Base-by-base conservation (phyloP, 2,888 invertebrate genomes). In the Aricia artaxerxes region DNA sequence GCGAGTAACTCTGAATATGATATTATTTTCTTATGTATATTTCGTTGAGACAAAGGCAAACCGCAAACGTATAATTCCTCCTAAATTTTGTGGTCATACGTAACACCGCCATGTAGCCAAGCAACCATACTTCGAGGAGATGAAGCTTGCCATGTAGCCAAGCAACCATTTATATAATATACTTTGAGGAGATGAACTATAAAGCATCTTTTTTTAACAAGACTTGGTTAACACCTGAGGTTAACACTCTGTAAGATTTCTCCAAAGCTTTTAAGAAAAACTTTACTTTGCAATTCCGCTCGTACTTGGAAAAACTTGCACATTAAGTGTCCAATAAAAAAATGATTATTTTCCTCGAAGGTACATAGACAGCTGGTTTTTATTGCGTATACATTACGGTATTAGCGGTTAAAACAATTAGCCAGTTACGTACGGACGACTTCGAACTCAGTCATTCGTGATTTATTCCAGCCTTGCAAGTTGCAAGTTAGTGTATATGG, bases 401-500 rank as follows among this genome's bases (percentile, higher is more conserved):
- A 5, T 35, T 69, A 69, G 69, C 35, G 35, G 69, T 69, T 69
- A 69, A 69, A 69, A 69, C 16, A 69, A 69, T 69, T 38, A 69
- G 38, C 69, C 35, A 69, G 69, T 69, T 69, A 69, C 69, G 69
- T 69, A 69, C 13, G 35, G 13, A 13, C 2, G 64, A 64, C 64
- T 69, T 35, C 69, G 35, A 5, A 69, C 69, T 69, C 69, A 69
- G 5, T 69, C 69, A 69, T 69, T 69, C 69, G 35, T 69, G 38
- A 38, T 69, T 38, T 69, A 69, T 69, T 69, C 69, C 5, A 13
- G 69, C 13, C 69, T 69, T 64, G 61, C 61, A 69, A 64, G 24
- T 64, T 64, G 64, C 64, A 64, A 64, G 64, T 35, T 64, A 64
- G 31, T 7, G 31, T 35, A 69, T 69, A 69, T 69, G 69, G 69